A percentile compares a stretch with the other conserved stretches of the same genome.
Conservation (phyloP, 2,113 vertebrate species). For the Platysternon megacephalum region DNA sequence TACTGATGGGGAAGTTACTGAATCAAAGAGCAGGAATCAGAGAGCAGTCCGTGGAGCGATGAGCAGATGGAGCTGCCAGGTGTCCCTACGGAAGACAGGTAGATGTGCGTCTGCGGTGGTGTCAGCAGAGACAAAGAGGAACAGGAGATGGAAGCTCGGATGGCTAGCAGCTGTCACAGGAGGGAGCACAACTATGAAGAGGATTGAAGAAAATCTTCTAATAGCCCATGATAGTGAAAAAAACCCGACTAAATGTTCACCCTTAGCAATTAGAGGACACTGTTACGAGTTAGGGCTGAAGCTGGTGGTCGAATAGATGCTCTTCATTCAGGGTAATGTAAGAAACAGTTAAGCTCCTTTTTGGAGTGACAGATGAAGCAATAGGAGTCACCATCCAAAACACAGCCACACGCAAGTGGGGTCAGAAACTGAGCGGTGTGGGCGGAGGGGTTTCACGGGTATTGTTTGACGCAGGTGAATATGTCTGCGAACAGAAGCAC, state of each 20-base stretch:
- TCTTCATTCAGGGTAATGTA: background rate
- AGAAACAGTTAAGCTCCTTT: background rate
- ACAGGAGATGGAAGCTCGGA: background rate
- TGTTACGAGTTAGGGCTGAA: background rate
- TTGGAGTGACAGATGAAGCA: background rate
- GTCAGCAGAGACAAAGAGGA: background rate
- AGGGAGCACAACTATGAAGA: accelerated
- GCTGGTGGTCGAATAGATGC: background rate
- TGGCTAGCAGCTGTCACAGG: background rate
- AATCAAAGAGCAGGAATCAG: background rate
- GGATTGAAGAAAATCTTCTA: background rate
- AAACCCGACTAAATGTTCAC: background rate
- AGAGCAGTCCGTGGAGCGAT: background rate
- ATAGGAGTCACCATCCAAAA: background rate
- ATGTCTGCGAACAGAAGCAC: background rate
- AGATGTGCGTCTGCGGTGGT: background rate
- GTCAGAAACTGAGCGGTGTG: background rate
- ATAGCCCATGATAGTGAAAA: background rate
- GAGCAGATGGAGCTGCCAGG: background rate
- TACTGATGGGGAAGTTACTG: background rate
- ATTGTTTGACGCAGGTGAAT: background rate
- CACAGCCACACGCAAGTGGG: background rate
- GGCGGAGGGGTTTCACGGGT: background rate
- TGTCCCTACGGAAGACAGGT: background rate
- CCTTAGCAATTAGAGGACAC: background rate